Evolutionary conservation across 35 echinoderm and acorn worm species (phyloP).

Genomic region (Ophioderma brevispina): DNA sequence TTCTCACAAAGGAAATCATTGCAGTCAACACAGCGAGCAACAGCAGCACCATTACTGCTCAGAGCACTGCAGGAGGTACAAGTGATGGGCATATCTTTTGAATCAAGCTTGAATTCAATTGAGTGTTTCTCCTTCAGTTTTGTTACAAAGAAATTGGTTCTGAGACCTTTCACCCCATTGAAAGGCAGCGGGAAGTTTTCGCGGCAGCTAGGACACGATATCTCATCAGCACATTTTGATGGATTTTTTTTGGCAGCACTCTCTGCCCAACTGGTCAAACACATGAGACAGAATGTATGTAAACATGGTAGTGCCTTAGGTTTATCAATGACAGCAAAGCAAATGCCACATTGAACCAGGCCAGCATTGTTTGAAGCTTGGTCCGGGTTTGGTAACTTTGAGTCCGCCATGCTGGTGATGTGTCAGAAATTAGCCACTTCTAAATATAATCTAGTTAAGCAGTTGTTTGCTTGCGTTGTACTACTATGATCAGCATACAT

Average conservation of each 20-base stretch:
- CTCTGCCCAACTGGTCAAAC: neutral
- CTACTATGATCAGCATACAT: no score
- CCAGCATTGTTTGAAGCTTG: neutral
- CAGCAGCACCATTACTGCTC: neutral
- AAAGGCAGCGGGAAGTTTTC: neutral
- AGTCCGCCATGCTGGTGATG: neutral
- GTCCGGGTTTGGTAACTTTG: neutral
- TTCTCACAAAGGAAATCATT: slow-evolving; percentile 11
- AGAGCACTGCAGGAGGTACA: neutral
- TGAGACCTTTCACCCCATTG: neutral
- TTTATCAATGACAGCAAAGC: neutral
- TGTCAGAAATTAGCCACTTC: no score
- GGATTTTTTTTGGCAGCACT: neutral
- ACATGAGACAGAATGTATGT: slow-evolving; percentile 20
- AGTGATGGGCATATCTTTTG: neutral
- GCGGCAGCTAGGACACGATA: slow-evolving; percentile 13
- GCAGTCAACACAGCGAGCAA: slow-evolving; percentile 22
- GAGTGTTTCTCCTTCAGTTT: neutral
- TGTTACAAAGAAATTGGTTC: neutral
- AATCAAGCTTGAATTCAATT: neutral
- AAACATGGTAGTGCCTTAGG: neutral
- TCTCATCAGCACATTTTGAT: neutral
- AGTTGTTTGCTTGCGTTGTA: no score
- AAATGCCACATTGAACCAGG: neutral
- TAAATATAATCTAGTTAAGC: no score